These are phyloP conservation scores for Phocides pigmalion DNA, from an alignment of 1,140 invertebrate genomes.

Conservation along the genomic window DNA sequence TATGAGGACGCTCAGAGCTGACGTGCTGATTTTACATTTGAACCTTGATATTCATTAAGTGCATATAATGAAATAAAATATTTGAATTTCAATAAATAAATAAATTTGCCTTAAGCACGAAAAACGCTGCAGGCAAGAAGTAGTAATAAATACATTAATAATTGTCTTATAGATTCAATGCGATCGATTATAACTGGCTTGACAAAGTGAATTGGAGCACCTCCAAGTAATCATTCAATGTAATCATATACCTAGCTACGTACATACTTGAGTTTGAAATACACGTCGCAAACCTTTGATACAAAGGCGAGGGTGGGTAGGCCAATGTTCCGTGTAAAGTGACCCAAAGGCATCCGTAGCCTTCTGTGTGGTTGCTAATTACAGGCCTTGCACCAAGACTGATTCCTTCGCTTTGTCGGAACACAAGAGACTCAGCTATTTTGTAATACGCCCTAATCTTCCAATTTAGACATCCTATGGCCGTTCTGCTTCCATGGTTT, in stretches of 20 bases:
- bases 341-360: slow-evolving; percentile 33
- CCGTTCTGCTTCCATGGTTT: slow-evolving; percentile 19
- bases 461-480: slow-evolving; percentile 27
- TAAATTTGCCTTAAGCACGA: no score
- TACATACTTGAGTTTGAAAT: slow-evolving; percentile 16
- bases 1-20: no score
- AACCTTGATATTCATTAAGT: no score
- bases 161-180: no score
- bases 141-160: no score
- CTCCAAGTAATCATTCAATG: slow-evolving; percentile 2
- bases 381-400: slow-evolving; percentile 33
- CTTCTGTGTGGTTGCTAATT: slow-evolving; percentile 34
- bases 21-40: no score
- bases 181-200: no score
- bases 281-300: slow-evolving; percentile 29
- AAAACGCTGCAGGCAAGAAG: no score
- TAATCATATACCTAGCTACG: slow-evolving; percentile 6
- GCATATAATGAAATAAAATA: no score
- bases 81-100: no score
- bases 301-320: slow-evolving; percentile 29
- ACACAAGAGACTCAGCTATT: slow-evolving; percentile 33
- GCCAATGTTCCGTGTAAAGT: slow-evolving; percentile 31
- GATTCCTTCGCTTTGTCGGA: slow-evolving; percentile 34
- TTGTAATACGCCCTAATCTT: slow-evolving; percentile 34
- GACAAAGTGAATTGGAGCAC: background rate